These are phyloP conservation scores for Mus pahari DNA, from an alignment of 2,113 vertebrate genomes.

Conservation along the genomic window DNA sequence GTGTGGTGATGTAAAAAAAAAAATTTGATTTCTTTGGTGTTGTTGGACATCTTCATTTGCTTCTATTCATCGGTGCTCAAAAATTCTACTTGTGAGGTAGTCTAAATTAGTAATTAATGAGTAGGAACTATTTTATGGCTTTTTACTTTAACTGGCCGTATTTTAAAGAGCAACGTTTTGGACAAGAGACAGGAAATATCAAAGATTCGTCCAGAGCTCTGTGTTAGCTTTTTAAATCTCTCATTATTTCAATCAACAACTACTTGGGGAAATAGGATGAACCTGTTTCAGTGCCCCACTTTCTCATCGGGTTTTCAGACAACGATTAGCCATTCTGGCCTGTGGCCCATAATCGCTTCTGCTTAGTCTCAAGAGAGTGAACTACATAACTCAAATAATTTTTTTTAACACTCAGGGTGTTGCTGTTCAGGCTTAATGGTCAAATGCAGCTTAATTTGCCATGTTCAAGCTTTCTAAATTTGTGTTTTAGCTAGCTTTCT, in stretches of 20 bases:
- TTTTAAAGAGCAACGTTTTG: slow-evolving; percentile 39
- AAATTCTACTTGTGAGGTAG: neutral
- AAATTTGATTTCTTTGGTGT: neutral
- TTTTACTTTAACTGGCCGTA: slow-evolving; percentile 54
- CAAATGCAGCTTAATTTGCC: slow-evolving; percentile 65
- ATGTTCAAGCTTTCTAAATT: slow-evolving; percentile 54
- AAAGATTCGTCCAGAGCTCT: slow-evolving; percentile 69
- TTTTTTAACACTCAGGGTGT: slow-evolving; percentile 13
- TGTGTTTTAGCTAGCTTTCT: slow-evolving; percentile 58
- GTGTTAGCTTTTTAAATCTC: slow-evolving; percentile 63
- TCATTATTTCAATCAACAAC: slow-evolving; percentile 74
- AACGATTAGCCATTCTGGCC: slow-evolving; percentile 45
- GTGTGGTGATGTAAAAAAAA: neutral
- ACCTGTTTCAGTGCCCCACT: slow-evolving; percentile 52
- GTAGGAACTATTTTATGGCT: slow-evolving; percentile 6
- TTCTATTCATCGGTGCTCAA: neutral
- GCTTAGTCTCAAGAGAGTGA: slow-evolving; percentile 59
- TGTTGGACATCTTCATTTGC: neutral
- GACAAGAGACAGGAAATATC: slow-evolving; percentile 23
- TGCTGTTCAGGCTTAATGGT: slow-evolving; percentile 63
- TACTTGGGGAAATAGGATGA: neutral
- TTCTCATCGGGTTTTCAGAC: slow-evolving; percentile 55
- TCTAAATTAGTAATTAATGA: slow-evolving; percentile 48
- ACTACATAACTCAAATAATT: slow-evolving; percentile 55
- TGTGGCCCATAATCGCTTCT: slow-evolving; percentile 47